These are phyloP conservation scores for Enteromius afrohamiltoni DNA, from an alignment of 2,797 vertebrate genomes.

Conservation along the genomic window DNA sequence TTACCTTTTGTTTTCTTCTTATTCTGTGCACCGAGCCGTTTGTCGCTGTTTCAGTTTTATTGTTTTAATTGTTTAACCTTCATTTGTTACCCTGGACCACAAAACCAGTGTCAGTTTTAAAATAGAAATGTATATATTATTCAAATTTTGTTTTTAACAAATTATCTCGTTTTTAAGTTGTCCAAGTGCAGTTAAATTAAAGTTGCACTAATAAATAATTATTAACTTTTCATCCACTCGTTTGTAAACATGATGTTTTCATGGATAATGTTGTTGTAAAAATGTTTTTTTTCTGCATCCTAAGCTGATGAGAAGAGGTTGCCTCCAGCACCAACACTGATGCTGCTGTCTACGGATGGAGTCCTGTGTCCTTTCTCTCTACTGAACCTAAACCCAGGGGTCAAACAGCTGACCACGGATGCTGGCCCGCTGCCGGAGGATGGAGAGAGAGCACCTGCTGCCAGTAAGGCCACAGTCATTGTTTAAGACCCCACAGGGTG, in stretches of 20 bases:
- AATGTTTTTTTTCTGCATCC: neutral
- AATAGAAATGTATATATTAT: too few relatives aligned
- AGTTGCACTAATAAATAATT: neutral
- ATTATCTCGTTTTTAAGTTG: too few relatives aligned
- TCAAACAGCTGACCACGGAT: slow-evolving; percentile 78
- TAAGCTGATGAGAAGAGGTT: slow-evolving; percentile 90
- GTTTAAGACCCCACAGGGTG: neutral
- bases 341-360: slow-evolving; percentile 94
- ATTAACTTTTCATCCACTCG: neutral
- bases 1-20: too few relatives aligned
- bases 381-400: slow-evolving; percentile 88
- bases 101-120: too few relatives aligned
- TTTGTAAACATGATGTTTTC: neutral
- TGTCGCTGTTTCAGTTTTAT: neutral
- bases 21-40: neutral
- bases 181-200: neutral
- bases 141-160: too few relatives aligned
- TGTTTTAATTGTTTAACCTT: neutral
- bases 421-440: slow-evolving; percentile 70
- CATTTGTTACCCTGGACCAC: neutral
- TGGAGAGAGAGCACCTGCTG: slow-evolving; percentile 83
- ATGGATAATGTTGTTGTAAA: neutral
- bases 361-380: slow-evolving; percentile 93
- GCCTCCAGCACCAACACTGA: slow-evolving; percentile 86
- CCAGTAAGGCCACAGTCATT: slow-evolving; percentile 72